Conservation (phyloP, 2,797 vertebrate species). For the Acomys russatus region DNA sequence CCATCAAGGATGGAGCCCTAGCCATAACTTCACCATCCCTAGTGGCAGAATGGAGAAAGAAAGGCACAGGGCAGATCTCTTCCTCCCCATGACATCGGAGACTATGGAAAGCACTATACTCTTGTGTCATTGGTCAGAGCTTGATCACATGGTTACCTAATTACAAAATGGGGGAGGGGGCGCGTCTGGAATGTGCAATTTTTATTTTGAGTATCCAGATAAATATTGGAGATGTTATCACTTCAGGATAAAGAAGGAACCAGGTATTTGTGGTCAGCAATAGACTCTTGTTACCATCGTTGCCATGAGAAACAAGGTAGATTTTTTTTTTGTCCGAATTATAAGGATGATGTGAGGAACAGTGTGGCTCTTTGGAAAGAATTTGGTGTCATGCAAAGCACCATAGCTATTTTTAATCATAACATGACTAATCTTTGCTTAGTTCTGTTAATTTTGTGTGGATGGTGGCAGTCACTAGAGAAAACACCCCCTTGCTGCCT, state of each 20-base stretch:
- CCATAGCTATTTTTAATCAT: conserved; percentile 30
- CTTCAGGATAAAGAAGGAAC: conserved; percentile 29
- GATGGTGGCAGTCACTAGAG: background rate
- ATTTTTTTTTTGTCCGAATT: background rate
- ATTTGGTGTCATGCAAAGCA: background rate
- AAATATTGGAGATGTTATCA: background rate
- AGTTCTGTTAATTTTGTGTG: conserved; percentile 6
- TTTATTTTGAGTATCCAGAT: conserved; percentile 48
- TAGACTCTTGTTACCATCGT: background rate
- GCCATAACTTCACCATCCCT: background rate
- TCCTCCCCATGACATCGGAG: background rate
- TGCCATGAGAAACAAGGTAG: conserved; percentile 2
- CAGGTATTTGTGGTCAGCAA: background rate
- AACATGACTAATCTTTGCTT: background rate
- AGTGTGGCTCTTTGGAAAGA: background rate
- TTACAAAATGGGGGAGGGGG: background rate
- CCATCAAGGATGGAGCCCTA: too few species aligned
- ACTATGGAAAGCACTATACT: background rate
- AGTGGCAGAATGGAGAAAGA: background rate
- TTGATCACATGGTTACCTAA: background rate
- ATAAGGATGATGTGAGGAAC: background rate
- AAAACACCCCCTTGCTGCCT: conserved; percentile 40
- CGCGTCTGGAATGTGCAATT: background rate
- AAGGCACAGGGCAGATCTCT: background rate
- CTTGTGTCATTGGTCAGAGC: conserved; percentile 14